Base-by-base conservation (phyloP, 2,797 vertebrate species). In the Crocodylus rhombifer region DNA sequence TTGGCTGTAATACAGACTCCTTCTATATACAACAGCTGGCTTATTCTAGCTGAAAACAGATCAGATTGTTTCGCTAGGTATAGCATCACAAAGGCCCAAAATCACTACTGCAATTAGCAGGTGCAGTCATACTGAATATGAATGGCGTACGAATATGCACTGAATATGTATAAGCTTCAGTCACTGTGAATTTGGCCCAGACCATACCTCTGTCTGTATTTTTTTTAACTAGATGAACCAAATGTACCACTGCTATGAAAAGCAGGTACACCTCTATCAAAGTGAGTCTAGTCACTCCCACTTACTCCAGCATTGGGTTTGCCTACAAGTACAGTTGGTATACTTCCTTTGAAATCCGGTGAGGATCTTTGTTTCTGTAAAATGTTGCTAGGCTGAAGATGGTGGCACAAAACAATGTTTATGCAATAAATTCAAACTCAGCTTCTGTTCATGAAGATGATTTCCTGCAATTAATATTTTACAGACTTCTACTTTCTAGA, bases 401-500 rank as follows among this genome's bases (percentile, higher is more conserved):
- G 51, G 75, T 80, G 87, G 18, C 58, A 80, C 65, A 62, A 25
- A 87, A 16, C 83, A 75, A 42, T 67, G 71, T 62, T 33, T 62
- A 7, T 61, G 26, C 36, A 61, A 57, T 58, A 57, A 86, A 4
- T 80, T 90, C 77, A 89, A 67, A 84, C 42, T 88, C 77, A 18
- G 42, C 28, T 84, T 9, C 69, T 82, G 3, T 76, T 93, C 58
- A 63, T 51, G 80, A 92, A 91, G 56, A 80, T 82, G 80, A 20
- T 51, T 90, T 93, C 84, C 64, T 36, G 86, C 20, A 10, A 28
- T 5, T 75, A 87, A n/a, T 18, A 1, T 69, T 94, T 85, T 63
- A 76, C 77, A 93, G 80, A 25, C 89, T 81, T 76, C 64, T 94
- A 23, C 80, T 90, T 93, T 88, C 69, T 28, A 91, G 92, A 82